Evolutionary conservation across 2,797 vertebrate species (phyloP).

Genomic region (Muraenolepis orangiensis): DNA sequence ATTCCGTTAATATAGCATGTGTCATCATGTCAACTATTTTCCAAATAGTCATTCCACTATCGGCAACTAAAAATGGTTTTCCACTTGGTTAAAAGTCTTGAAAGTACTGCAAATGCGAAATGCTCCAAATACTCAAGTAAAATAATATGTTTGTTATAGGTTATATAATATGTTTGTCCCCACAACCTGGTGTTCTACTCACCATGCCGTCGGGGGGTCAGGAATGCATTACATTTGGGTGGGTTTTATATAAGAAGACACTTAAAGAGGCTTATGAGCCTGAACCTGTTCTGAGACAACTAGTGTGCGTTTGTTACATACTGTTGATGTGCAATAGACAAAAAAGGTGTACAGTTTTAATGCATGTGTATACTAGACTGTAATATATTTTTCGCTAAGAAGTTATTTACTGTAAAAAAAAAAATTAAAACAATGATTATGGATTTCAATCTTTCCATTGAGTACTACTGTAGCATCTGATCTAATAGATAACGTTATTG

Average conservation of each 20-base stretch:
- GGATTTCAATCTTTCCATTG: constrained; percentile 69
- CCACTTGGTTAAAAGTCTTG: too few relatives aligned
- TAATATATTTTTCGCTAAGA: constrained; percentile 72
- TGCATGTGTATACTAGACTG: constrained; percentile 64
- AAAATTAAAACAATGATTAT: constrained; percentile 45
- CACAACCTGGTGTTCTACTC: not conserved
- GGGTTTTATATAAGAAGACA: not conserved
- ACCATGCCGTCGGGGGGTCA: not conserved
- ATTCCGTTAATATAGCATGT: too few relatives aligned
- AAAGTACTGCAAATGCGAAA: not conserved
- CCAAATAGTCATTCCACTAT: too few relatives aligned
- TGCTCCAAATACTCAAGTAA: not conserved
- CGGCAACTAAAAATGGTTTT: too few relatives aligned
- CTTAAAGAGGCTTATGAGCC: not conserved
- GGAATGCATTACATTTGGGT: not conserved
- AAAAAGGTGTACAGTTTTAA: constrained; percentile 68
- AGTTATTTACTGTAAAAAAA: constrained; percentile 63
- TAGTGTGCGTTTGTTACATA: constrained; percentile 12
- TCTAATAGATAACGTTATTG: constrained; percentile 52
- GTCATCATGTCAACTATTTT: too few relatives aligned
- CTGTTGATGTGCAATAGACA: constrained; percentile 32
- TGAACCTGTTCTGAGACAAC: not conserved
- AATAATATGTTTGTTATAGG: not conserved
- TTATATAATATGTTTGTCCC: not conserved
- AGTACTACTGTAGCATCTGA: constrained; percentile 51